Evolutionary conservation across 2,888 invertebrate species (phyloP).

Genomic region (Mimachlamys varia): DNA sequence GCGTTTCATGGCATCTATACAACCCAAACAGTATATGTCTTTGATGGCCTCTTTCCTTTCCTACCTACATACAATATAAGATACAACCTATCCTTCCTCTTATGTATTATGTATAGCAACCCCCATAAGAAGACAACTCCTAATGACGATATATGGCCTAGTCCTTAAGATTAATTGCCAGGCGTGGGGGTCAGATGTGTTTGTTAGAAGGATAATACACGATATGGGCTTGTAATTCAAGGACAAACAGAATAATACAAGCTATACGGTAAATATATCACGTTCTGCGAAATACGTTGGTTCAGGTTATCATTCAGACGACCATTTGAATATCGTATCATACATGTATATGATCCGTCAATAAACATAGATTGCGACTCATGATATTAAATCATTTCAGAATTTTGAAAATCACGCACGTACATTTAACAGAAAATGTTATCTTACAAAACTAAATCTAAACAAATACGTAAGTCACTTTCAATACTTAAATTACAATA

Average conservation of each 20-base stretch:
- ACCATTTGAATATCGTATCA: too few species aligned
- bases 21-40: background rate
- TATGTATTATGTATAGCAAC: background rate
- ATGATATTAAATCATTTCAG: too few species aligned
- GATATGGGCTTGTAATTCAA: background rate
- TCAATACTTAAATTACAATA: too few species aligned
- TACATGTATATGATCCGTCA: too few species aligned
- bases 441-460: too few species aligned
- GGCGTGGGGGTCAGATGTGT: background rate
- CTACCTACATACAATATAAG: background rate
- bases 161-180: background rate
- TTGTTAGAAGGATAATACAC: constrained; percentile 9
- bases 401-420: too few species aligned
- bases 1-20: too few species aligned
- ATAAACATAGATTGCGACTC: too few species aligned
- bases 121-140: background rate
- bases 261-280: background rate
- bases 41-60: background rate
- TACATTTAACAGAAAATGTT: too few species aligned
- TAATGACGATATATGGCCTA: background rate
- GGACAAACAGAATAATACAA: background rate
- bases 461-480: too few species aligned
- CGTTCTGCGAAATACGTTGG: too few species aligned
- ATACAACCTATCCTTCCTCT: background rate
- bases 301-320: too few species aligned